Conservation (phyloP, 2,113 vertebrate species). For the Oxyruncus cristatus region DNA sequence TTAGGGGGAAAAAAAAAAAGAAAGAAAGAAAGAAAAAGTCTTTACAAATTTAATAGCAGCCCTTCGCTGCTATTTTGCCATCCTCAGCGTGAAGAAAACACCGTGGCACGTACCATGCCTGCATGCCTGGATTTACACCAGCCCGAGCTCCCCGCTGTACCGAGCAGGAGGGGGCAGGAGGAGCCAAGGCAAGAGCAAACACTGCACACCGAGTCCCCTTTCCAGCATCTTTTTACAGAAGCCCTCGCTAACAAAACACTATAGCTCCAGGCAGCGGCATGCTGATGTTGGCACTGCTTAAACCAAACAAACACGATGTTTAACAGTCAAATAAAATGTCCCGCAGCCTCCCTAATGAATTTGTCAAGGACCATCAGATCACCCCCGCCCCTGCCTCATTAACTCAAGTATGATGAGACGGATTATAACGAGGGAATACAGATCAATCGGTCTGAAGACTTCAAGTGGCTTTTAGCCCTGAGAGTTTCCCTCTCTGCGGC, state of each 20-base stretch:
- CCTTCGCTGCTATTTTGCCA: neutral
- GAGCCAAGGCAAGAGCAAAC: neutral
- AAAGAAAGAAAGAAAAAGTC: too few species aligned
- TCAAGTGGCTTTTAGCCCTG: constrained; percentile 79
- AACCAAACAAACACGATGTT: constrained; percentile 81
- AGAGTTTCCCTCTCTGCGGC: constrained; percentile 64
- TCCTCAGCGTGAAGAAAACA: neutral
- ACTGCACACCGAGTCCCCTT: neutral
- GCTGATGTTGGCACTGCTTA: constrained; percentile 74
- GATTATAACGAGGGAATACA: constrained; percentile 79
- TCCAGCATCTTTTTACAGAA: constrained; percentile 5
- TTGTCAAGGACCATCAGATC: constrained; percentile 80
- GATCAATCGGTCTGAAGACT: constrained; percentile 78
- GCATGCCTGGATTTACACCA: neutral
- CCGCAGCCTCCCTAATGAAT: constrained; percentile 83
- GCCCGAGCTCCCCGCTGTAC: neutral
- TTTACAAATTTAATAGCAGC: neutral
- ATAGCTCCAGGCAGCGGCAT: constrained; percentile 66
- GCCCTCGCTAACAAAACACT: constrained; percentile 35
- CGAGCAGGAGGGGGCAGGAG: neutral
- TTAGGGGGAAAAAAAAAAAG: neutral
- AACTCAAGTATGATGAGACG: constrained; percentile 83
- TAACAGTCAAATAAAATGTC: constrained; percentile 81
- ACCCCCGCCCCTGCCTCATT: constrained; percentile 80
- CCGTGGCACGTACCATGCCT: neutral